Conservation (phyloP, 2,888 invertebrate genomes). For the Leptinotarsa tumamoca region DNA sequence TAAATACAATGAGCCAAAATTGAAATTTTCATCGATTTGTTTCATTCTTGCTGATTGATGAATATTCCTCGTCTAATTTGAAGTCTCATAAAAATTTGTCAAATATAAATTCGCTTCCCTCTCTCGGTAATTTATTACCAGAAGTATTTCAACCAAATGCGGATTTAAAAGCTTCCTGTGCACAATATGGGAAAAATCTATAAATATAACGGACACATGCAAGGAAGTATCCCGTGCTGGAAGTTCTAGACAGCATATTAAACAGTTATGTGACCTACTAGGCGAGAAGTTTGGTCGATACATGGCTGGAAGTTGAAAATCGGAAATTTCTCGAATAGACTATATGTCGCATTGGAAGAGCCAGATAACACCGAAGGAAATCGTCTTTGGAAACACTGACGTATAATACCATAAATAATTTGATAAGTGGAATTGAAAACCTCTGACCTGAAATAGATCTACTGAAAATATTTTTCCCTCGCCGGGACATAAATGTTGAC, state of each 20-base stretch:
- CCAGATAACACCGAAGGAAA: too few relatives aligned
- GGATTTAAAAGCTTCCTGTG: slow-evolving; percentile 43
- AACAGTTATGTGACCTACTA: slow-evolving; percentile 18
- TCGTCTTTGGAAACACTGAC: too few relatives aligned
- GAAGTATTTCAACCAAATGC: slow-evolving; percentile 40
- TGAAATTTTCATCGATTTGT: not conserved
- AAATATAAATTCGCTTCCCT: slow-evolving; percentile 29
- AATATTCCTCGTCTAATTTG: slow-evolving; percentile 25
- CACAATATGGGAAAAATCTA: slow-evolving; percentile 37
- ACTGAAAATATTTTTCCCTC: too few relatives aligned
- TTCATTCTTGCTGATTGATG: not conserved
- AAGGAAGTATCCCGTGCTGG: slow-evolving; percentile 16
- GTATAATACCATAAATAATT: too few relatives aligned
- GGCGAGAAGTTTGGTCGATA: slow-evolving; percentile 26
- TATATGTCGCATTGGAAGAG: too few relatives aligned
- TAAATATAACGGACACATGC: slow-evolving; percentile 32
- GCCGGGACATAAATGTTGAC: too few relatives aligned
- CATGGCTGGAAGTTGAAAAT: not conserved
- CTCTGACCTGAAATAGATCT: too few relatives aligned
- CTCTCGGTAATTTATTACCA: slow-evolving; percentile 39
- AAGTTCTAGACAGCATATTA: slow-evolving; percentile 21
- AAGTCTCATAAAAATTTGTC: slow-evolving; percentile 41
- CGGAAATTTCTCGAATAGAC: too few relatives aligned
- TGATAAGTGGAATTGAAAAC: too few relatives aligned
- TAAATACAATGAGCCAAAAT: too few relatives aligned